Percentiles rank a stretch among this genome's conserved stretches.
Evolutionary conservation across 2,113 vertebrate species (phyloP).

Genomic region (Vicugna pacos): DNA sequence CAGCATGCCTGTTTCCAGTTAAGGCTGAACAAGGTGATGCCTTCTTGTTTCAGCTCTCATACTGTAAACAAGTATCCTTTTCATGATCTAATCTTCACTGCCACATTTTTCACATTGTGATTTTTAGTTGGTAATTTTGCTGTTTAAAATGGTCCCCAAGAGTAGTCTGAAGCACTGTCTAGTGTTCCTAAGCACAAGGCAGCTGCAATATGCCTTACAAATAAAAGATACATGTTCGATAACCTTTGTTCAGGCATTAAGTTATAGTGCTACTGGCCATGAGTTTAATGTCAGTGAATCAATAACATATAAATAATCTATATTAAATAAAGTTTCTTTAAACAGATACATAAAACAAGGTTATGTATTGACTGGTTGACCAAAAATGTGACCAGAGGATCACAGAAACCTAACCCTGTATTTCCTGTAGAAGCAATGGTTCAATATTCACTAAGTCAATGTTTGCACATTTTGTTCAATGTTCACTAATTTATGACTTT

Average conservation of each 20-base stretch:
- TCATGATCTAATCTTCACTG: not conserved
- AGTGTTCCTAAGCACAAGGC: not conserved
- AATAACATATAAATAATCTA: not conserved
- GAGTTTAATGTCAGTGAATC: slow-evolving; percentile 5
- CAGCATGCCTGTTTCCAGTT: not conserved
- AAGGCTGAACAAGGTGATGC: not conserved
- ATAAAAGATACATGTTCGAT: not conserved
- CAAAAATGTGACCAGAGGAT: not conserved
- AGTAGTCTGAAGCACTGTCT: not conserved
- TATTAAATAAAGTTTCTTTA: not conserved
- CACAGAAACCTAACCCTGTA: not conserved
- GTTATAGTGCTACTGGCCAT: not conserved
- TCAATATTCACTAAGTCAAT: not conserved
- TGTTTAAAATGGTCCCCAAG: slow-evolving; percentile 34
- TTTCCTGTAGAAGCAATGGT: not conserved
- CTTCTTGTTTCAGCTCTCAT: not conserved
- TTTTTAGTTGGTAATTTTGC: slow-evolving; percentile 12
- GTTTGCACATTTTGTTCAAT: not conserved
- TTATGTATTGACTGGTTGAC: not conserved
- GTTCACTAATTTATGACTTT: not conserved
- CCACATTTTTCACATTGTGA: not conserved
- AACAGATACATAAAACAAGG: slow-evolving; percentile 19
- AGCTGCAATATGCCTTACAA: not conserved
- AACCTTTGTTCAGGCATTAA: not conserved
- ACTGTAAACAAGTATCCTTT: not conserved